Conservation (phyloP, 2,888 invertebrate genomes). For the Hecatera dysodea region DNA sequence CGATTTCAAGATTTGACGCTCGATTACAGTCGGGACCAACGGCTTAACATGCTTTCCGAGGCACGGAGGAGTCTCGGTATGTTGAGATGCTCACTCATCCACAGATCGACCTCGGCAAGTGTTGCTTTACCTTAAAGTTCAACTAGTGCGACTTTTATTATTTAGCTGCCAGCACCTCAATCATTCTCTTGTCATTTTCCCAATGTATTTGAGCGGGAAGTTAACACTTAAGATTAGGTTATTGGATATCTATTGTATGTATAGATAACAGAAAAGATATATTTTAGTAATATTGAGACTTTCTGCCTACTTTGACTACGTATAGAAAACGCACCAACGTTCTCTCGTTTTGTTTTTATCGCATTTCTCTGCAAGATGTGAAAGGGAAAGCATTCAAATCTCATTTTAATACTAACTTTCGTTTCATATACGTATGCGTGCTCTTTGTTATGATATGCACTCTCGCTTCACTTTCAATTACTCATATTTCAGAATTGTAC, state of each 20-base stretch:
- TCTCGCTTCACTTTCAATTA: slow-evolving; percentile 39
- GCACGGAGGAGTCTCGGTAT: too few species aligned
- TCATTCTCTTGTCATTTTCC: not conserved
- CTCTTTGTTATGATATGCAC: slow-evolving; percentile 38
- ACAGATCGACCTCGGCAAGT: too few species aligned
- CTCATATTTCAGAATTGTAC: not conserved
- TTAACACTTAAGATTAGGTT: too few species aligned
- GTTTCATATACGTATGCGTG: slow-evolving; percentile 52
- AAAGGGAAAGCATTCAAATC: slow-evolving; percentile 60
- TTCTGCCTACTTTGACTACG: not conserved
- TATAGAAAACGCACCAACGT: slow-evolving; percentile 1
- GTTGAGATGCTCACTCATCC: too few species aligned
- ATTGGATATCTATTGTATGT: too few species aligned
- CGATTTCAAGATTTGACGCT: not conserved
- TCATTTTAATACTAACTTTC: slow-evolving; percentile 56
- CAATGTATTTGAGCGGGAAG: not conserved
- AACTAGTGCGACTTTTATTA: too few species aligned
- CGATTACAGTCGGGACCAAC: too few species aligned
- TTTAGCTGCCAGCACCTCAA: too few species aligned
- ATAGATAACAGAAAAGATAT: too few species aligned
- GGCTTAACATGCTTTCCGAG: too few species aligned
- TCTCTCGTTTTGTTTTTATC: slow-evolving; percentile 36
- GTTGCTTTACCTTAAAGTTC: too few species aligned
- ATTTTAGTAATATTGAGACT: not conserved
- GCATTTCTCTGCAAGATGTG: slow-evolving; percentile 46